Conservation (phyloP, 2,888 invertebrate species). For the Pycnomerus fuliginosus region DNA sequence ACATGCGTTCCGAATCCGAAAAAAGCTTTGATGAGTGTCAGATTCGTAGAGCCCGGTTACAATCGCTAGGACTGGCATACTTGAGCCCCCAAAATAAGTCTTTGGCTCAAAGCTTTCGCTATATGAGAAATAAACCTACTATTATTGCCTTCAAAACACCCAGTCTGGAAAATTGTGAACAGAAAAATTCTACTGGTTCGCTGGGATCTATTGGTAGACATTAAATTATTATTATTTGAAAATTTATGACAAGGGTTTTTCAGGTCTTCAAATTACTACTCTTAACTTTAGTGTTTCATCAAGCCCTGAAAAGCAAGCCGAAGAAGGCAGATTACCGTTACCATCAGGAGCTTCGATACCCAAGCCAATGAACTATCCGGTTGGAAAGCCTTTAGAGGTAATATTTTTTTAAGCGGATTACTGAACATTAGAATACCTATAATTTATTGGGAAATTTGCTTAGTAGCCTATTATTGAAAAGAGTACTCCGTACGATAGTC, state of each 20-base stretch:
- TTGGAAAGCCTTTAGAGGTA: slow-evolving; percentile 83
- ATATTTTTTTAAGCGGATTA: not conserved
- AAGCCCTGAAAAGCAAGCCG: slow-evolving; percentile 56
- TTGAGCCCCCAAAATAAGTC: slow-evolving; percentile 76
- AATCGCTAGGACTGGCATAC: slow-evolving; percentile 67
- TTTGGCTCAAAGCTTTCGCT: slow-evolving; percentile 83
- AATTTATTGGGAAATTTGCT: slow-evolving; percentile 23
- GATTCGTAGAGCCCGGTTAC: slow-evolving; percentile 63
- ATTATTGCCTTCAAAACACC: slow-evolving; percentile 87
- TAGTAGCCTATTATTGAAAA: slow-evolving; percentile 36
- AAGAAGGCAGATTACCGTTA: slow-evolving; percentile 60
- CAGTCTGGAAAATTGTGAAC: slow-evolving; percentile 69
- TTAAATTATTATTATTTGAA: slow-evolving; percentile 20
- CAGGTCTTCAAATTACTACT: slow-evolving; percentile 41
- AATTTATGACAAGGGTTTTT: slow-evolving; percentile 4
- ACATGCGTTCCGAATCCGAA: slow-evolving; percentile 78
- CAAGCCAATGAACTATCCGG: slow-evolving; percentile 64
- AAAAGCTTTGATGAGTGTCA: slow-evolving; percentile 70
- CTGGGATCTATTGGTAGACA: slow-evolving; percentile 59
- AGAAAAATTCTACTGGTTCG: slow-evolving; percentile 58
- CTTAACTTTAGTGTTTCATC: slow-evolving; percentile 49
- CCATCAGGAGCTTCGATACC: slow-evolving; percentile 28
- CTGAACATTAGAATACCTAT: not conserved
- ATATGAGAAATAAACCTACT: slow-evolving; percentile 86
- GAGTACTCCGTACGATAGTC: slow-evolving; percentile 27